Evolutionary conservation across 2,797 vertebrate species (phyloP).

Genomic region (Nyctalus aviator): DNA sequence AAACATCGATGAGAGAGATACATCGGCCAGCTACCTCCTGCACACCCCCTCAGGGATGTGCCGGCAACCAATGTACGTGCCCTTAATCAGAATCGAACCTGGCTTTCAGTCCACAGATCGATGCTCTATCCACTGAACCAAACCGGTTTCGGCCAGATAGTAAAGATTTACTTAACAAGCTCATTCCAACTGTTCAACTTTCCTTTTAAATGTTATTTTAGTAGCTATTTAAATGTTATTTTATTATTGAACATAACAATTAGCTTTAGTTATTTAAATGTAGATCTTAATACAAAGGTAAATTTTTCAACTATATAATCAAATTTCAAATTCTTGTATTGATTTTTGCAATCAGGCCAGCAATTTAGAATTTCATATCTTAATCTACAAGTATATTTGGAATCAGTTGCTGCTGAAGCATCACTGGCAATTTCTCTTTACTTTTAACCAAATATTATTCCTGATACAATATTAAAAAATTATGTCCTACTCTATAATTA

Average conservation of each 20-base stretch:
- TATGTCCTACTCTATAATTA: slow-evolving; percentile 39
- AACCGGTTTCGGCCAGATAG: neutral
- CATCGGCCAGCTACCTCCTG: too few relatives aligned
- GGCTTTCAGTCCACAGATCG: too few relatives aligned
- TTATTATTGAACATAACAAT: slow-evolving; percentile 4
- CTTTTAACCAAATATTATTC: slow-evolving; percentile 54
- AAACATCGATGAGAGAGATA: too few relatives aligned
- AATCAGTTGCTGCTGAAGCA: slow-evolving; percentile 71
- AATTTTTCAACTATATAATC: neutral
- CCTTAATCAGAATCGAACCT: too few relatives aligned
- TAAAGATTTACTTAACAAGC: slow-evolving; percentile 53
- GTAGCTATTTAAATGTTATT: slow-evolving; percentile 49
- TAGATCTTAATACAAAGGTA: slow-evolving; percentile 25
- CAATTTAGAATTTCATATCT: slow-evolving; percentile 76
- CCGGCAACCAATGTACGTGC: too few relatives aligned
- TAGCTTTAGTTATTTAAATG: slow-evolving; percentile 40
- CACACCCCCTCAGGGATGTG: too few relatives aligned
- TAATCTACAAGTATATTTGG: slow-evolving; percentile 59
- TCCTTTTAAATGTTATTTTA: slow-evolving; percentile 51
- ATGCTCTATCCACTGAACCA: too few relatives aligned
- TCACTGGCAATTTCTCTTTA: slow-evolving; percentile 40
- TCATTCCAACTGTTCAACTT: slow-evolving; percentile 38
- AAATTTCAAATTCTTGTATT: slow-evolving; percentile 40
- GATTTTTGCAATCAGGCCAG: slow-evolving; percentile 40
- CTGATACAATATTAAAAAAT: neutral